These are phyloP conservation scores for Lineus longissimus DNA, from an alignment of 1,140 invertebrate genomes.

Conservation along the genomic window DNA sequence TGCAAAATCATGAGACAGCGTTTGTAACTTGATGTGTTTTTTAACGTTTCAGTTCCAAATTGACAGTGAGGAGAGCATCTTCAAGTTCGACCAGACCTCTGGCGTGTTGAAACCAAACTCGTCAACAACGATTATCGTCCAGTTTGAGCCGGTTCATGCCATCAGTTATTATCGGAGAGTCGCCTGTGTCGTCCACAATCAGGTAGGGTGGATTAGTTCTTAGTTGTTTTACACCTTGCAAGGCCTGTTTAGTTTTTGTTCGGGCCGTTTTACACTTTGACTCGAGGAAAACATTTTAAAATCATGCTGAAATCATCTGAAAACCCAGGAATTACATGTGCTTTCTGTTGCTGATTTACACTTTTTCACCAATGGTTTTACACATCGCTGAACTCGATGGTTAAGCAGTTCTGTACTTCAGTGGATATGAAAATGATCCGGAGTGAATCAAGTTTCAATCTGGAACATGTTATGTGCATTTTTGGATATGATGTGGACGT, in stretches of 20 bases:
- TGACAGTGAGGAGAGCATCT: slow-evolving; percentile 48
- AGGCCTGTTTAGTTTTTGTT: background rate
- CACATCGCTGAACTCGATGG: background rate
- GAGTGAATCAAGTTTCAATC: too few species aligned
- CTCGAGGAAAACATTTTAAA: too few species aligned
- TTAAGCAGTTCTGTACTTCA: background rate
- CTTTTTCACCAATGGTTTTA: background rate
- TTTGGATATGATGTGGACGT: too few species aligned
- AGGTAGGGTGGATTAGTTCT: slow-evolving; percentile 31
- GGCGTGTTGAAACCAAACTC: slow-evolving; percentile 38
- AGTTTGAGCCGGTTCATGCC: slow-evolving; percentile 44
- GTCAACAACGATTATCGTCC: slow-evolving; percentile 32
- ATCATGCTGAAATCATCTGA: too few species aligned
- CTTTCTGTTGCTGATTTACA: background rate
- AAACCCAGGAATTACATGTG: background rate
- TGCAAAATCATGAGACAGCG: too few species aligned
- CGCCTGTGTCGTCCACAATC: slow-evolving; percentile 48
- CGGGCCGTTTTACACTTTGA: too few species aligned
- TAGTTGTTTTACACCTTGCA: background rate
- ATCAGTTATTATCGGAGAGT: slow-evolving; percentile 50
- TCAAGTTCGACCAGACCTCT: slow-evolving; percentile 38
- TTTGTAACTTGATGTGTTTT: too few species aligned
- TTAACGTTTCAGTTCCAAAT: slow-evolving; percentile 46
- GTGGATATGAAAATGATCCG: background rate
- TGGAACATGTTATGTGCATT: too few species aligned